These are phyloP conservation scores for Helicoverpa assulta DNA, from an alignment of 2,888 invertebrate species.

Conservation along the genomic window DNA sequence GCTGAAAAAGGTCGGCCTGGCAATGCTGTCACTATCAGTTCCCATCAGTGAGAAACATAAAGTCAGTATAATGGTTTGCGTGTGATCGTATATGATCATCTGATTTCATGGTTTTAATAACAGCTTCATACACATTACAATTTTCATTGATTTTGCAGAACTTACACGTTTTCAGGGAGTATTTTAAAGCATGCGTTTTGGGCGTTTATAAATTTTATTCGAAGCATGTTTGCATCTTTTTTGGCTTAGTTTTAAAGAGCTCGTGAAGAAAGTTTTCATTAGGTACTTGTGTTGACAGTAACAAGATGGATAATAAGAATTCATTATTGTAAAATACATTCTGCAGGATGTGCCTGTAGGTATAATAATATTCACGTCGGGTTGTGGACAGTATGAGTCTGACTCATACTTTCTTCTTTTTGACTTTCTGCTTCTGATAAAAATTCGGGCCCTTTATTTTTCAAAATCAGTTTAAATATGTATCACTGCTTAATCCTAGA, in stretches of 20 bases:
- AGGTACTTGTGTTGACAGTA: too few species aligned
- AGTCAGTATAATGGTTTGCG: conserved; percentile 76
- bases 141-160: conserved; percentile 16
- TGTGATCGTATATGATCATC: conserved; percentile 13
- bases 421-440: too few species aligned
- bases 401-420: too few species aligned
- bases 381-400: too few species aligned
- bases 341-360: too few species aligned
- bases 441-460: too few species aligned
- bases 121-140: conserved; percentile 16
- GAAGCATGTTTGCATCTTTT: not conserved
- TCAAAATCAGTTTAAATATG: too few species aligned
- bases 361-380: too few species aligned
- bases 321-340: too few species aligned
- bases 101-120: conserved; percentile 30
- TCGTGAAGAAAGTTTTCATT: too few species aligned
- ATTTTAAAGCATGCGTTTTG: conserved; percentile 24
- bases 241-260: not conserved
- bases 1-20: conserved; percentile 83
- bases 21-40: conserved; percentile 83
- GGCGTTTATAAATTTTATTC: conserved; percentile 1
- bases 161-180: not conserved
- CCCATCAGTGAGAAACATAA: conserved; percentile 80
- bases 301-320: too few species aligned
- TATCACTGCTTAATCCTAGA: not conserved